Evolutionary conservation across 2,113 vertebrate genomes (phyloP).

Genomic region (Haplochromis burtoni): DNA sequence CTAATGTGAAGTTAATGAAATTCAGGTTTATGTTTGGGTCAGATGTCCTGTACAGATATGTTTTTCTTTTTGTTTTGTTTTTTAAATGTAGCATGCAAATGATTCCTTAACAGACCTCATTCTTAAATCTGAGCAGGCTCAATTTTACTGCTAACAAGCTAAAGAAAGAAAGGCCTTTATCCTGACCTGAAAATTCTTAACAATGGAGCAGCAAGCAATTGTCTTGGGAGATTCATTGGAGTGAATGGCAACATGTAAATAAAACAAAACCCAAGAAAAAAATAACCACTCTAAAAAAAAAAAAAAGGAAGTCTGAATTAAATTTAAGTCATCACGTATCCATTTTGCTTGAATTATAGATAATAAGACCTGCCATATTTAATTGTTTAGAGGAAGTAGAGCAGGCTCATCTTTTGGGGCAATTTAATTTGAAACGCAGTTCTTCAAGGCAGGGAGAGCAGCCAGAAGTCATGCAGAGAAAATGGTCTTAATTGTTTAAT

Average conservation of each 20-base stretch:
- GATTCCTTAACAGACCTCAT: background rate
- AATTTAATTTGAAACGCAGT: slow-evolving; percentile 64
- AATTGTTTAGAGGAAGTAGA: slow-evolving; percentile 48
- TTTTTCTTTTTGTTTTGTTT: background rate
- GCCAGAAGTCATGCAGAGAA: slow-evolving; percentile 64
- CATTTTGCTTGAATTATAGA: slow-evolving; percentile 41
- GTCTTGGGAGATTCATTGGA: background rate
- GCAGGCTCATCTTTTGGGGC: slow-evolving; percentile 47
- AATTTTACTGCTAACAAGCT: background rate
- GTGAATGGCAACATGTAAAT: background rate
- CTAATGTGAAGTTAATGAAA: background rate
- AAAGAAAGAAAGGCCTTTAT: background rate
- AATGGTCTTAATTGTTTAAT: slow-evolving; percentile 72
- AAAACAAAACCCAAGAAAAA: background rate
- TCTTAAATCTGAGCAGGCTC: background rate
- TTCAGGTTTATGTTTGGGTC: background rate
- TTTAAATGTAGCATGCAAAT: background rate
- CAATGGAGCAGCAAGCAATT: background rate
- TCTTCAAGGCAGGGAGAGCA: slow-evolving; percentile 46
- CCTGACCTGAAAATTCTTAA: background rate
- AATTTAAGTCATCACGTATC: background rate
- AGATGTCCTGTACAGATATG: background rate
- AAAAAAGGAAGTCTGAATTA: background rate
- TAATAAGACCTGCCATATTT: slow-evolving; percentile 44
- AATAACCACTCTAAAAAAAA: background rate